A percentile compares a stretch with the other conserved stretches of the same genome.
phyloP scores from a whole-genome alignment of 2,888 invertebrate species.

The Catocala nupta region DNA sequence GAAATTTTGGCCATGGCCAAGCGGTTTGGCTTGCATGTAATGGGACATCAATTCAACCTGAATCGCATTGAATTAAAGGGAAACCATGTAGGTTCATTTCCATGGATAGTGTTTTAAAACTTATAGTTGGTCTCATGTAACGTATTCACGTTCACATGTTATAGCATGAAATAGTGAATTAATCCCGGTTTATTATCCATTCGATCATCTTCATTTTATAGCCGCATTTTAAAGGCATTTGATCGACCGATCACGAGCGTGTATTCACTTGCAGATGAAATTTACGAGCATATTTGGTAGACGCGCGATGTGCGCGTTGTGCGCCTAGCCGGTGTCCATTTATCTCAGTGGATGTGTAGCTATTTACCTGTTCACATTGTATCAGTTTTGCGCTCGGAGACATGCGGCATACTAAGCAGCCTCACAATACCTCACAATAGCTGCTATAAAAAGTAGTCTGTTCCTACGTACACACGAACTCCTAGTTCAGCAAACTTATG shows the following conservation, averaged over 20 bases:
- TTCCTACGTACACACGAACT: conserved; percentile 57
- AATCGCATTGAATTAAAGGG: conserved; percentile 64
- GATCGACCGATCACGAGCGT: conserved; percentile 59
- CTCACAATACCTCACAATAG: conserved; percentile 71
- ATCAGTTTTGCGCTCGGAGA: conserved; percentile 60
- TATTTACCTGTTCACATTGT: conserved; percentile 71
- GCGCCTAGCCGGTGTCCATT: conserved; percentile 57
- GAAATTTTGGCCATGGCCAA: conserved; percentile 80
- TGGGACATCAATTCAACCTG: conserved; percentile 74
- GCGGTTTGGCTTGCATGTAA: conserved; percentile 77
- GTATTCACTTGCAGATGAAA: conserved; percentile 54
- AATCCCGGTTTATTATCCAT: conserved; percentile 61
- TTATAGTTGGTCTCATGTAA: conserved; percentile 23
- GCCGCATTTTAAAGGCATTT: conserved; percentile 56
- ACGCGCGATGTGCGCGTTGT: conserved; percentile 44
- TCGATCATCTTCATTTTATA: conserved; percentile 62
- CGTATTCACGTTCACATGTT: conserved; percentile 52
- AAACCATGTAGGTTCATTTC: conserved; percentile 46
- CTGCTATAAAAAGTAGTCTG: conserved; percentile 69
- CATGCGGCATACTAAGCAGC: conserved; percentile 73
- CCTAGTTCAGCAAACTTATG: conserved; percentile 51
- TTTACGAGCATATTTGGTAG: conserved; percentile 57
- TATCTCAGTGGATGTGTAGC: conserved; percentile 61
- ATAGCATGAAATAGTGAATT: conserved; percentile 64
- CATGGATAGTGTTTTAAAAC: conserved; percentile 33